A percentile compares a stretch with the other conserved stretches of the same genome.
Evolutionary conservation across 2,797 vertebrate species (phyloP).

Genomic region (Urophycis tenuis): DNA sequence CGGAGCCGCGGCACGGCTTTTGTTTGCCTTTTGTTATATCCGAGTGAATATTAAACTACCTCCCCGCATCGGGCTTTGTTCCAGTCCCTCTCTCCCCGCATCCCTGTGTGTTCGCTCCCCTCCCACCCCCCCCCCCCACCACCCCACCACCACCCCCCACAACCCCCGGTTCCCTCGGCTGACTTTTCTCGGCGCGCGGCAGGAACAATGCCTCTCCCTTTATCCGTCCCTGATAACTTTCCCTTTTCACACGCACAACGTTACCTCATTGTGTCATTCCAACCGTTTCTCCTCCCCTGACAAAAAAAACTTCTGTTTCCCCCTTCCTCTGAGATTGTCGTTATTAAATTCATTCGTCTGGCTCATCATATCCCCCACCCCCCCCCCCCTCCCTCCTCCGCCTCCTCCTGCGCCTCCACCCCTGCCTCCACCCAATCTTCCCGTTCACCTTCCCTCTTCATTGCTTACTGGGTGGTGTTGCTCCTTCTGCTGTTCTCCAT

Average conservation of each 20-base stretch:
- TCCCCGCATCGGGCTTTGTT: background rate
- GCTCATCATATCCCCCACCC: constrained; percentile 7
- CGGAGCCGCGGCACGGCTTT: constrained; percentile 15
- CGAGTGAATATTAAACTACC: background rate
- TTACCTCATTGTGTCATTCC: background rate
- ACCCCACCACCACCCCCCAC: no score
- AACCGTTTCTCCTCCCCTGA: background rate
- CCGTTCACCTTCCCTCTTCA: background rate
- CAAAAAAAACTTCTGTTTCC: background rate
- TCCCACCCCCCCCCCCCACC: no score
- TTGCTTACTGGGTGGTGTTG: background rate
- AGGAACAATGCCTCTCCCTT: background rate
- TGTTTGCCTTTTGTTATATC: background rate
- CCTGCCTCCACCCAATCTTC: constrained; percentile 5
- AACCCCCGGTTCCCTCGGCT: background rate
- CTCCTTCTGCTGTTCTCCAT: background rate
- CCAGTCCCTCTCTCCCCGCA: background rate
- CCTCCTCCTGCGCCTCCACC: constrained; percentile 2
- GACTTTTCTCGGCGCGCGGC: background rate
- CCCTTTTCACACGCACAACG: background rate
- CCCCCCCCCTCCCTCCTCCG: constrained; percentile 4
- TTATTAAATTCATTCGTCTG: constrained; percentile 23
- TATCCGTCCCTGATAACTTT: background rate
- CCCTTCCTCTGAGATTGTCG: constrained; percentile 1
- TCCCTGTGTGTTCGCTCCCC: background rate